These are phyloP conservation scores for Cheirogaleus major DNA, from an alignment of 2,797 vertebrate species.

Conservation along the genomic window DNA sequence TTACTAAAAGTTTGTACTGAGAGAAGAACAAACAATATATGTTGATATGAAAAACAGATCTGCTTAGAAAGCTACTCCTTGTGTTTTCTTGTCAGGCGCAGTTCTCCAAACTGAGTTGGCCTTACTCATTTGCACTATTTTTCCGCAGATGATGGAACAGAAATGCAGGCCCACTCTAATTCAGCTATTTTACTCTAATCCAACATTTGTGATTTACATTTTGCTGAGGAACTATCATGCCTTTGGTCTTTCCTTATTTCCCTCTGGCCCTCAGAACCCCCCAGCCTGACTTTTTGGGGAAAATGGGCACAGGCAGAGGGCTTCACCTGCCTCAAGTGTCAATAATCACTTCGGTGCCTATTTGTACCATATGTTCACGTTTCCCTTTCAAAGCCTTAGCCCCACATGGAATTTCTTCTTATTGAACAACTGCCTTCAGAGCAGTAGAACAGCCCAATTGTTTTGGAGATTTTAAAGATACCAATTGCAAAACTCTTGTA, in stretches of 20 bases:
- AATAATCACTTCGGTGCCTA: fast-evolving
- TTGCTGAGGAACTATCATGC: neutral
- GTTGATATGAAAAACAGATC: neutral
- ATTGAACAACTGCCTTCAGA: slow-evolving; percentile 60
- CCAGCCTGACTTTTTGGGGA: neutral
- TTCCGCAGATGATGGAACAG: neutral
- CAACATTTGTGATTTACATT: neutral
- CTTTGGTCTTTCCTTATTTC: neutral
- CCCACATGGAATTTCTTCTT: neutral
- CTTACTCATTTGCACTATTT: neutral
- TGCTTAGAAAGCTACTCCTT: neutral
- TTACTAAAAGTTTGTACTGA: neutral
- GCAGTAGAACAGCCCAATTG: slow-evolving; percentile 64
- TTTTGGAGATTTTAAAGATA: slow-evolving; percentile 81
- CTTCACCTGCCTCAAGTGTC: neutral
- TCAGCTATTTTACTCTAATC: neutral
- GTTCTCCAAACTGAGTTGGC: neutral
- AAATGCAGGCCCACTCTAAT: neutral
- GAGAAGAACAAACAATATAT: neutral
- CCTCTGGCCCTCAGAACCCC: neutral
- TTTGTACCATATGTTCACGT: neutral
- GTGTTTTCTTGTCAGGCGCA: too few relatives aligned
- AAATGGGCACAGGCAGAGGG: neutral
- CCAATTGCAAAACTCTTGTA: slow-evolving; percentile 81
- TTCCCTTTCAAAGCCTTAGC: neutral